Evolutionary conservation across 2,113 vertebrate species (phyloP).

Genomic region (Morone chrysops): DNA sequence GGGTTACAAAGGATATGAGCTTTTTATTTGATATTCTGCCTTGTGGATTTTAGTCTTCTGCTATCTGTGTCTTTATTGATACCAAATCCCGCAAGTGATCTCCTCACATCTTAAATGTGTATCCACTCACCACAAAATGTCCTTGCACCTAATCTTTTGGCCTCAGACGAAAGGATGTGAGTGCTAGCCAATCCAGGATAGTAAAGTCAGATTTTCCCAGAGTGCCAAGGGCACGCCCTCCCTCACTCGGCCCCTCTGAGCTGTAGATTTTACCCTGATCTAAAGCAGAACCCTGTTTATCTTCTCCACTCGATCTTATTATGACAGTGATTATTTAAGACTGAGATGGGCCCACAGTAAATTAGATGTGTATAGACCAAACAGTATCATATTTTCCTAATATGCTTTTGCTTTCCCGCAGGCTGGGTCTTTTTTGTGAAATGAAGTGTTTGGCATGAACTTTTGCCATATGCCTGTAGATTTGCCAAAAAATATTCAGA

Average conservation of each 20-base stretch:
- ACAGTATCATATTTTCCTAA: constrained; percentile 67
- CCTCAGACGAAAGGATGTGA: constrained; percentile 68
- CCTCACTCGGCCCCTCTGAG: constrained; percentile 31
- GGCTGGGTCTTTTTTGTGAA: constrained; percentile 67
- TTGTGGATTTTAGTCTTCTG: constrained; percentile 57
- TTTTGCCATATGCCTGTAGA: constrained; percentile 81
- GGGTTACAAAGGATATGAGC: constrained; percentile 65
- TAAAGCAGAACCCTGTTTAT: constrained; percentile 76
- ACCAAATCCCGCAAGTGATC: constrained; percentile 71
- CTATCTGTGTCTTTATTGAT: constrained; percentile 75
- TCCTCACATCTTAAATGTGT: constrained; percentile 66
- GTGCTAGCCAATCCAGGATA: constrained; percentile 45
- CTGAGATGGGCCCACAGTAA: constrained; percentile 47
- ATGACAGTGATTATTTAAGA: constrained; percentile 74
- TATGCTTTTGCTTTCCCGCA: constrained; percentile 68
- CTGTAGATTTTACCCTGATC: constrained; percentile 65
- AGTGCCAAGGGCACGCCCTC: constrained; percentile 53
- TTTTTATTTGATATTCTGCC: constrained; percentile 68
- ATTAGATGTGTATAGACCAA: constrained; percentile 64
- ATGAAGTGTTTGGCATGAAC: constrained; percentile 81
- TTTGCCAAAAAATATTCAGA: constrained; percentile 83
- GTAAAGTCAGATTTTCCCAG: constrained; percentile 60
- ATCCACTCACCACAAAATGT: constrained; percentile 70
- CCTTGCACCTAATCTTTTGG: constrained; percentile 77
- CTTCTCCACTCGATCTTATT: constrained; percentile 61